Base-by-base conservation (phyloP, 2,888 invertebrate genomes). In the Lottia gigantea region DNA sequence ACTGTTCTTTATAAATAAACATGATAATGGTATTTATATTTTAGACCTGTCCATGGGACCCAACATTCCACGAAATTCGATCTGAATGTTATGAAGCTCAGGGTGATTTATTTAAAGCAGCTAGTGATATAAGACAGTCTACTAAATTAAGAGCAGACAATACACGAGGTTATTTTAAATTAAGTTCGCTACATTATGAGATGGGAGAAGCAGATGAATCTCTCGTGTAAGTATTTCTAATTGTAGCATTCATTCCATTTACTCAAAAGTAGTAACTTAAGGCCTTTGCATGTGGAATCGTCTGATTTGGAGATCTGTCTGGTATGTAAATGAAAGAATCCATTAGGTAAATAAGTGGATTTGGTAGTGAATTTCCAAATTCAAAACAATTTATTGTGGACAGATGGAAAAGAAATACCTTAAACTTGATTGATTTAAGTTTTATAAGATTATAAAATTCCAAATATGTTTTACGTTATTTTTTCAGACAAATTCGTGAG, bases 121-220 rank as follows among this genome's bases (percentile, higher is more conserved):
- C 98, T 76, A 92, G 94, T 26, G 99, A 99, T 89, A 92, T 98
- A 82, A 91, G 95, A 62, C 93, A 95, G 0, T 94, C 96, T 61
- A 96, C 97, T 71, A 95, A 97, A 81, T 91, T 99, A 72, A 92
- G 94, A 73, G 93, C 94, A 78, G 99, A 99, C 90, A 96, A 96
- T 86, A 97, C 97, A 0, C 92, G 92, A 71, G 97, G 96, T 0
- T 95, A 92, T 89, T 92, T 92, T 82, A 93, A 94, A 77, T 91
- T 98, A n/a, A 93, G 97, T 64, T 90, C 91, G 70, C 90, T 98
- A 74, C 92, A 96, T 68, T 99, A 99, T 90, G 92, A 93, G 79
- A 91, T 96, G 70, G 99, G 98, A 3, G 95, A 98, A 82, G 95
- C 96, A 64, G 93, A 94, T 25, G 96, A 96, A 82, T 92, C 97